Base-by-base conservation (phyloP, 2,797 vertebrate species). In the Scleropages formosus region DNA sequence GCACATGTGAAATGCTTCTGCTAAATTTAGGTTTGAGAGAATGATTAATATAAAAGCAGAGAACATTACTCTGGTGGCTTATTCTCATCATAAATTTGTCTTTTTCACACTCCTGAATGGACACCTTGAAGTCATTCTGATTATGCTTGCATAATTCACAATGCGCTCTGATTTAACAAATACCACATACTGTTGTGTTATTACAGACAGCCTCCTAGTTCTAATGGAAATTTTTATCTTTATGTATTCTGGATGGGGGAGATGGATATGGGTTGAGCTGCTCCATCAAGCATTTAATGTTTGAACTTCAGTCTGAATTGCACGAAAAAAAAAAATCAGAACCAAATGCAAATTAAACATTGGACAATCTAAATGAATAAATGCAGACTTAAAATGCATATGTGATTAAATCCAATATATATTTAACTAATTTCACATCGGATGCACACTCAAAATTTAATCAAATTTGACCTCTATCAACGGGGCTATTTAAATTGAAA, bases 141-240 rank as follows among this genome's bases (percentile, higher is more conserved):
- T 67, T 66, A 26, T 31, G 44, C 26, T 66, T 62, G 26, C 22
- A 62, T 62, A 62, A 62, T 62, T 27, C 60, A 62, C 60, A 62
- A 62, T 62, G 60, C n/a, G 39, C 64, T 6, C 64, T 44, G 64
- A 67, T 47, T 44, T 67, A 44, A 44, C 10, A 46, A 64, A 64
- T 26, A 18, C 24, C 62, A 16, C 26, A 64, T 44, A 67, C 67
- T 20, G 65, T 46, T n/a, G n/a, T 66, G 2, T n/a, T 46, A 66
- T 46, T 44, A 44, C 46, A 67, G 26, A 18, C 64, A 44, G n/a
- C 46, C 39, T 67, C 16, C 39, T 44, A 20, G 31, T 11, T n/a
- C 47, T 51, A 22, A 46, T 68, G 66, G 39, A 24, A 47, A 68
- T 46, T 39, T 68, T 16, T 20, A 8, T 47, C 66, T 49, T 49